Evolutionary conservation across 1,140 invertebrate genomes (phyloP).

Genomic region (Nasonia vitripennis): DNA sequence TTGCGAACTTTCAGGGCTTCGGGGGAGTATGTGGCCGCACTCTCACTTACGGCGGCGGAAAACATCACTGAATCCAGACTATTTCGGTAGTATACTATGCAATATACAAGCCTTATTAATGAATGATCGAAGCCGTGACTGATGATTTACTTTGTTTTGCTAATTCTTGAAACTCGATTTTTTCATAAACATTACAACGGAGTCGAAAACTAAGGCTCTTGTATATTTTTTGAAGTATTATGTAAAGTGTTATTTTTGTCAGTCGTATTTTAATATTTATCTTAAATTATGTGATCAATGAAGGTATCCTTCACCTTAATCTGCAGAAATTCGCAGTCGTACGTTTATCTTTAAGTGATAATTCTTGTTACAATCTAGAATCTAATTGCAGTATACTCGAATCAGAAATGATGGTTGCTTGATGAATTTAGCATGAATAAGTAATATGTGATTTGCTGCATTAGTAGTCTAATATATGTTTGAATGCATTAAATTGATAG

Average conservation of each 20-base stretch:
- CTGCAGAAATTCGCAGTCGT: not conserved
- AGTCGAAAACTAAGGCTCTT: not conserved
- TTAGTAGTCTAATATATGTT: slow-evolving; percentile 51
- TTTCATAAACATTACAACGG: not conserved
- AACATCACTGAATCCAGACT: slow-evolving; percentile 67
- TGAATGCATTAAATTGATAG: slow-evolving; percentile 43
- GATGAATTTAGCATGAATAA: slow-evolving; percentile 50
- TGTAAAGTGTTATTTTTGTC: not conserved
- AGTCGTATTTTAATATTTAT: not conserved
- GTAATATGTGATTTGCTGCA: slow-evolving; percentile 35
- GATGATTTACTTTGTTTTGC: not conserved
- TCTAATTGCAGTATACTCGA: not conserved
- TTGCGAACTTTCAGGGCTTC: slow-evolving; percentile 75
- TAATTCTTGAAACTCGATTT: not conserved
- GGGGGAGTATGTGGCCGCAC: slow-evolving; percentile 63
- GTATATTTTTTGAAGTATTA: not conserved
- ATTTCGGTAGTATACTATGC: slow-evolving; percentile 77
- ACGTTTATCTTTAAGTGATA: not conserved
- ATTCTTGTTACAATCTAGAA: not conserved
- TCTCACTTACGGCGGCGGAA: slow-evolving; percentile 63
- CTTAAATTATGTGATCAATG: not conserved
- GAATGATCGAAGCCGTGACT: not conserved
- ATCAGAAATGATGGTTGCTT: slow-evolving; percentile 37
- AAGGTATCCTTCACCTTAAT: slow-evolving; percentile 17
- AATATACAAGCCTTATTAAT: slow-evolving; percentile 64